Conservation (phyloP, 2,888 invertebrate genomes). For the Archips xylosteana region DNA sequence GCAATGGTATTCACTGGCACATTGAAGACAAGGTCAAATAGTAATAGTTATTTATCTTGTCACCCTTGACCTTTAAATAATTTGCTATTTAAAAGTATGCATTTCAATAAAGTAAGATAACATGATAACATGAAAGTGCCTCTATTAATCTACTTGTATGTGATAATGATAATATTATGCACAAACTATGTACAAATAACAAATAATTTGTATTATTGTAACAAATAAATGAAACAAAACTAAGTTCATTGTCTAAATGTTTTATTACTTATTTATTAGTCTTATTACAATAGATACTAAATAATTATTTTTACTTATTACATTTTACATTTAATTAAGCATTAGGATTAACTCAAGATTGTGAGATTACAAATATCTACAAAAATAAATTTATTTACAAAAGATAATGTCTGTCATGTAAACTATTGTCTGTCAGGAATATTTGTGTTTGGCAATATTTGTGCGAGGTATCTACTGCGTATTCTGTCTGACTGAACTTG, state of each 20-base stretch:
- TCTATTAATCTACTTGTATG: neutral
- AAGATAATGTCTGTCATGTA: conserved; percentile 39
- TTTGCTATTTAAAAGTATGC: neutral
- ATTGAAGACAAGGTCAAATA: conserved; percentile 61
- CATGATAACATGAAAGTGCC: neutral
- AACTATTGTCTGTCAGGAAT: conserved; percentile 69
- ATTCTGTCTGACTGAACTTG: conserved; percentile 76
- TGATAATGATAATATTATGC: neutral
- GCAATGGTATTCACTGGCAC: conserved; percentile 88
- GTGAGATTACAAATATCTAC: conserved; percentile 35
- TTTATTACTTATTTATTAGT: neutral
- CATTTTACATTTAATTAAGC: conserved; percentile 4
- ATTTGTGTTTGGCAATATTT: conserved; percentile 76
- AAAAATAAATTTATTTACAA: conserved; percentile 37
- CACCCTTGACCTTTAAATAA: neutral
- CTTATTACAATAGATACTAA: neutral
- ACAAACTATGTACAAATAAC: neutral
- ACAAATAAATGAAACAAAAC: conserved; percentile 8
- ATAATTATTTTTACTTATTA: conserved; percentile 21
- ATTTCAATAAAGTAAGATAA: neutral
- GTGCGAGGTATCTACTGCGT: conserved; percentile 78
- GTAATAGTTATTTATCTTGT: neutral
- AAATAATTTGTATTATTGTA: neutral
- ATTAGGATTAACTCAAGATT: conserved; percentile 31
- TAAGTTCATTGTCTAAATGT: conserved; percentile 14